These are phyloP conservation scores for Heliocidaris erythrogramma DNA, from an alignment of 35 echinoderm and acorn worm species.

Conservation along the genomic window DNA sequence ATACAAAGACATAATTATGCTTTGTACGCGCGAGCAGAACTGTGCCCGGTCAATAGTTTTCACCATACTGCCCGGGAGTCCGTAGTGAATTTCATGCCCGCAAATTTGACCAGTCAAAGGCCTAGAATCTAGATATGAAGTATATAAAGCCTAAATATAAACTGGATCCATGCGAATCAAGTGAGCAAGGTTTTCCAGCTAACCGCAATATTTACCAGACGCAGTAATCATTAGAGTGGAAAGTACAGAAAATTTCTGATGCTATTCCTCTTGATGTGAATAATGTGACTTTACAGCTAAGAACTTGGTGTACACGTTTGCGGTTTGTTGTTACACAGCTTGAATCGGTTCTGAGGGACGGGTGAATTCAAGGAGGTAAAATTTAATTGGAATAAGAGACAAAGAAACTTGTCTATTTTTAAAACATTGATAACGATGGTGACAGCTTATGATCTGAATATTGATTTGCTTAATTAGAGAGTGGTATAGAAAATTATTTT, in stretches of 20 bases:
- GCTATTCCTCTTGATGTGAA: slow-evolving; percentile 8
- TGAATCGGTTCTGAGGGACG: not conserved
- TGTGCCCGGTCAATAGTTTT: too few species aligned
- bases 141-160: not conserved
- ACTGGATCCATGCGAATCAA: not conserved
- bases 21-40: too few species aligned
- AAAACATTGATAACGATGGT: not conserved
- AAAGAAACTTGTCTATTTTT: not conserved
- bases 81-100: too few species aligned
- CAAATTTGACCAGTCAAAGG: too few species aligned
- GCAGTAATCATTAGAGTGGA: not conserved
- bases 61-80: too few species aligned
- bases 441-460: not conserved
- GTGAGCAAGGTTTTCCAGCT: not conserved
- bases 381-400: not conserved
- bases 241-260: not conserved
- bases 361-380: not conserved
- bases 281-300: not conserved
- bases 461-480: not conserved
- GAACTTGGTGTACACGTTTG: not conserved
- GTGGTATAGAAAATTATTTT: too few species aligned
- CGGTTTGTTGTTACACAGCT: not conserved
- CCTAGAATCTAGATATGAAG: too few species aligned
- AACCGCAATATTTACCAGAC: not conserved
- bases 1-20: too few species aligned